A percentile compares a stretch with the other conserved stretches of the same genome.
phyloP scores from a whole-genome alignment of 2,113 vertebrate species.

The Hystrix cristata region DNA sequence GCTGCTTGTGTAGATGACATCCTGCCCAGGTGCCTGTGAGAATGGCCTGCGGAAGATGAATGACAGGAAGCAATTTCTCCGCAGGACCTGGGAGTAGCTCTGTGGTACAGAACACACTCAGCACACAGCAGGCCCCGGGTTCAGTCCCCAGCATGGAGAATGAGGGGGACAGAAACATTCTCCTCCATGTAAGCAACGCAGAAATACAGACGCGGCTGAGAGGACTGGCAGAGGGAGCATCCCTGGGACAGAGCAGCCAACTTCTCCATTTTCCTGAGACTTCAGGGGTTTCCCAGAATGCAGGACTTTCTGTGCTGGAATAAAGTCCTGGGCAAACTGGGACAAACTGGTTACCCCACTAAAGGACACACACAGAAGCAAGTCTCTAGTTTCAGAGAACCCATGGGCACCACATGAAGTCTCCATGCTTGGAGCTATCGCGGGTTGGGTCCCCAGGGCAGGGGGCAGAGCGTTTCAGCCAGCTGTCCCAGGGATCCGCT shows the following conservation, averaged over 20 bases:
- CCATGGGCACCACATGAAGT: background rate
- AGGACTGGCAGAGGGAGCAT: background rate
- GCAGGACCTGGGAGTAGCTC: background rate
- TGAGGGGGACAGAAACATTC: background rate
- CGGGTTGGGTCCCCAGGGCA: background rate
- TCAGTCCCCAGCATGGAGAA: background rate
- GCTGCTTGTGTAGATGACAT: background rate
- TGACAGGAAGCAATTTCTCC: background rate
- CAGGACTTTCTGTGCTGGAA: background rate
- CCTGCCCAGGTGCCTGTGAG: background rate
- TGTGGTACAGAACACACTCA: background rate
- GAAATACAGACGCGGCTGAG: background rate
- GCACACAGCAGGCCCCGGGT: background rate
- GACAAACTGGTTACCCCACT: background rate
- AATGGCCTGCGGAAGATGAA: background rate
- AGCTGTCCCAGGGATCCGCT: background rate
- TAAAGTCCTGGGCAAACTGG: background rate
- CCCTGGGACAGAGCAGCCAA: background rate
- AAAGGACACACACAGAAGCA: background rate
- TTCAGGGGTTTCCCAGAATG: background rate
- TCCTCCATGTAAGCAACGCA: background rate
- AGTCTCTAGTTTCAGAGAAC: constrained; percentile 12
- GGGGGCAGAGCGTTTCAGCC: background rate
- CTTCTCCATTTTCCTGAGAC: background rate
- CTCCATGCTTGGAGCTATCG: background rate